Percentiles rank a stretch among this genome's conserved stretches.
phyloP scores from a whole-genome alignment of 2,797 vertebrate genomes.

The Cirrhinus mrigala region DNA sequence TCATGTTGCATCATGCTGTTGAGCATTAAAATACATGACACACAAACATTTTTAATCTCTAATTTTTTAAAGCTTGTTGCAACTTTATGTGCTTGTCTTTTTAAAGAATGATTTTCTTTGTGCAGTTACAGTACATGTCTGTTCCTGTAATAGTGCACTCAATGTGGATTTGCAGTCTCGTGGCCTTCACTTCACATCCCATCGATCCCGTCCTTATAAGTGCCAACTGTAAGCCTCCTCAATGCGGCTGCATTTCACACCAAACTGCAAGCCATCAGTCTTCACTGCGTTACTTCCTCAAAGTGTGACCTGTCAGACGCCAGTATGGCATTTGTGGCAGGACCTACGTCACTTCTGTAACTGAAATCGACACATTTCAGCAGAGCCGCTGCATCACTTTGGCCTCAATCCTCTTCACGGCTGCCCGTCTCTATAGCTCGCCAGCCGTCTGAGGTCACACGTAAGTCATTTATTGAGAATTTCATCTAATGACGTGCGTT shows the following conservation, averaged over 20 bases:
- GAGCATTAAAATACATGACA: too few relatives aligned
- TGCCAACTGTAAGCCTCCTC: not conserved
- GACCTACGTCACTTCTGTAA: not conserved
- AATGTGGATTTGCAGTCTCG: not conserved
- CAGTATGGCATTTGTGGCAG: accelerated
- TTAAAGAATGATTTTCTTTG: not conserved
- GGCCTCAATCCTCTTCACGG: not conserved
- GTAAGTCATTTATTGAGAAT: constrained; percentile 72
- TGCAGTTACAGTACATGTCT: not conserved
- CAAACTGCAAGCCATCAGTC: not conserved
- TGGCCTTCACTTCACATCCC: not conserved
- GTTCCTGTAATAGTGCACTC: not conserved
- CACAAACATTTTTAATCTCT: too few relatives aligned
- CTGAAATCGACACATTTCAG: not conserved
- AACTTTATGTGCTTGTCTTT: too few relatives aligned
- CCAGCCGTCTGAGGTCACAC: constrained; percentile 52
- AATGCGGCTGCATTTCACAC: not conserved
- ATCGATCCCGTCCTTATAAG: not conserved
- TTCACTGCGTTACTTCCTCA: not conserved
- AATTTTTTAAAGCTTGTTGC: too few relatives aligned
- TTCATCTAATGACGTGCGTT: constrained; percentile 75
- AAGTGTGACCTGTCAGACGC: not conserved
- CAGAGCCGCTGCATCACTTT: not conserved
- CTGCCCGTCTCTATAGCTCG: not conserved
- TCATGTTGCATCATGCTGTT: too few relatives aligned